Evolutionary conservation across 2,113 vertebrate genomes (phyloP), one percentile per base, ranked within the genome.

Genomic region (Boleophthalmus pectinirostris): DNA sequence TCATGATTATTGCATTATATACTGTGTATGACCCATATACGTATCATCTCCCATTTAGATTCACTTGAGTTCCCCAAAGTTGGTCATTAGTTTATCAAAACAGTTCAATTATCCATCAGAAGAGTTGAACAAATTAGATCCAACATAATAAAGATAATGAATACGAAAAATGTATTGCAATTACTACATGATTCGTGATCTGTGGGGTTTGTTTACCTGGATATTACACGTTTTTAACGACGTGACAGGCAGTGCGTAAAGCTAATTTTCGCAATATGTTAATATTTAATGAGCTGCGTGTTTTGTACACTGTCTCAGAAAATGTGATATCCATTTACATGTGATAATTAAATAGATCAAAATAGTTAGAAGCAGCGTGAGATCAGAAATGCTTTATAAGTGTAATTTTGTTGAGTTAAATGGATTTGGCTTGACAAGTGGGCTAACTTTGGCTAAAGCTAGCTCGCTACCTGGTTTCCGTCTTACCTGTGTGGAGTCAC

Each of bases 401-500:
- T 43, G 33, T 38, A 5, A 43, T 64, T 20, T 38, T 64, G 29
- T 38, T 8, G 5, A 51, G 54, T n/a, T 35, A 61, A 68, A 45
- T 5, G n/a, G 1, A 47, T 21, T 9, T 0, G 10, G 23, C 10
- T 69, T 68, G 13, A 57, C 20, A 73, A 45, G 46, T 20, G n/a
- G 5, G 75, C 71, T 75, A 81, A 72, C 23, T 33, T 2, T 60
- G 64, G 71, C 68, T 69, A 74, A 35, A 16, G 66, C 16, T 3
- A 16, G n/a, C 85, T 66, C 12, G n/a, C 45, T 81, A 87, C 83
- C 90, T 84, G 73, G 45, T 66, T 73, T 77, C 78, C 60, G 58
- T 45, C 78, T 82, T 81, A 94, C 93, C 93, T 94, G 91, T 74
- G 86, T 5, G 75, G 69, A 92, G 92, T 89, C 92, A 51, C n/a